Evolutionary conservation across 1,140 invertebrate species (phyloP).

Genomic region (Bombus terrestris): DNA sequence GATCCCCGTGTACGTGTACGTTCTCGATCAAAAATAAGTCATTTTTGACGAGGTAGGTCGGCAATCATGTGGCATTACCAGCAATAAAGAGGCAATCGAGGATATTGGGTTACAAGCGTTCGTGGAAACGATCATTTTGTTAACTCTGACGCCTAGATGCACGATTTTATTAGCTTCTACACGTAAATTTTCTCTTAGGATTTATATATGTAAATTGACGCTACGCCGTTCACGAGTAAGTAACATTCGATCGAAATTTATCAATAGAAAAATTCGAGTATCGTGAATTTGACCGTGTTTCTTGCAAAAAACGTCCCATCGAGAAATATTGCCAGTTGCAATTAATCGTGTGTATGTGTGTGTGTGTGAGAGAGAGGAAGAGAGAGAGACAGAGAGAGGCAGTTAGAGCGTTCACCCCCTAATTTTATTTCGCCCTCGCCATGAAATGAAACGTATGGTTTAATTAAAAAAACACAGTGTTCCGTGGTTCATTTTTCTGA

Average conservation of each 20-base stretch:
- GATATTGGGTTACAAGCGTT: background rate
- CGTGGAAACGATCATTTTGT: slow-evolving; percentile 1
- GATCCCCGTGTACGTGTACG: background rate
- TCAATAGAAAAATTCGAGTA: background rate
- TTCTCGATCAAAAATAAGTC: background rate
- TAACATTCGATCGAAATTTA: background rate
- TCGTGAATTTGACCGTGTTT: background rate
- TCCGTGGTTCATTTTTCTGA: background rate
- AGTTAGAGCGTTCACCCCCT: too few relatives aligned
- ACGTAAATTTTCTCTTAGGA: background rate
- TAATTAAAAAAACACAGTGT: too few relatives aligned
- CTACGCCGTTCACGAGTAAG: background rate
- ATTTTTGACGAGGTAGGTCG: background rate
- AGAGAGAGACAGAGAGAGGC: too few relatives aligned
- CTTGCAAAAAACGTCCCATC: background rate
- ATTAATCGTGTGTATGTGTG: background rate
- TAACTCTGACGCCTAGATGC: background rate
- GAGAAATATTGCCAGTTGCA: background rate
- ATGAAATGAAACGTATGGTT: too few relatives aligned
- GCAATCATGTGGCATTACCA: background rate
- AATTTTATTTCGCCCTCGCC: too few relatives aligned
- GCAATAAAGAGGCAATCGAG: background rate
- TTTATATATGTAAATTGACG: background rate
- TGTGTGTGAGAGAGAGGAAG: too few relatives aligned
- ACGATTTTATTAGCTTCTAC: background rate